Percentiles rank a stretch among this genome's conserved stretches.
These are phyloP conservation scores for Myocastor coypus DNA, from an alignment of 2,113 vertebrate genomes.

Conservation along the genomic window DNA sequence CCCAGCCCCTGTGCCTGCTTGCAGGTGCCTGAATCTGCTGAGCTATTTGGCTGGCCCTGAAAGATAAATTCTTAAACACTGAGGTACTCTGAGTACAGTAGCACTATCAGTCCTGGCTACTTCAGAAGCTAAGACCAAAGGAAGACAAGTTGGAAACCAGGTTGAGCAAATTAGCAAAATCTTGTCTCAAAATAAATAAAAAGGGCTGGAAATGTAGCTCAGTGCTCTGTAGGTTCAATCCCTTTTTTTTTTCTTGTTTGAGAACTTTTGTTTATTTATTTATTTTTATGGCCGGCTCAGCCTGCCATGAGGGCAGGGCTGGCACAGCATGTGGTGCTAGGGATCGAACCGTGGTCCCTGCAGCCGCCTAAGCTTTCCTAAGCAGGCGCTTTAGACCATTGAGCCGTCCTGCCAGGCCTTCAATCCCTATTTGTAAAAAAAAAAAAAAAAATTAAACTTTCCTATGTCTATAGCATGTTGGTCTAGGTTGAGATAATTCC, in stretches of 20 bases:
- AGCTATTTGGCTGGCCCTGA: not conserved
- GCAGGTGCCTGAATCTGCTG: too few species aligned
- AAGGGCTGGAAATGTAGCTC: not conserved
- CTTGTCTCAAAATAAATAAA: not conserved
- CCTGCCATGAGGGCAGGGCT: too few species aligned
- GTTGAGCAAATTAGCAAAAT: not conserved
- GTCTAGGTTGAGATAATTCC: not conserved
- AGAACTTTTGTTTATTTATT: too few species aligned
- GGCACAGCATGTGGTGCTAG: too few species aligned
- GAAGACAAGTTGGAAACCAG: not conserved
- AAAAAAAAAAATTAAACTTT: not conserved
- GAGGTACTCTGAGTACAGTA: not conserved
- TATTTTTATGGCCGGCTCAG: too few species aligned
- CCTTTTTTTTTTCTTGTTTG: too few species aligned
- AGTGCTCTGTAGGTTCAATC: not conserved
- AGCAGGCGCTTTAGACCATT: too few species aligned
- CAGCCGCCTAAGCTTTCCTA: too few species aligned
- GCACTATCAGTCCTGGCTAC: not conserved
- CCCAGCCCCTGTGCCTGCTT: too few species aligned
- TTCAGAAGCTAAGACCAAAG: not conserved
- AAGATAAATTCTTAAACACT: slow-evolving; percentile 18
- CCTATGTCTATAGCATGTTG: not conserved
- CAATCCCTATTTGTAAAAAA: too few species aligned
- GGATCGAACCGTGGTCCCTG: too few species aligned
- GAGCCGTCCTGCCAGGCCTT: too few species aligned